Evolutionary conservation across 2,888 invertebrate species (phyloP).

Genomic region (Lithophane leautieri): DNA sequence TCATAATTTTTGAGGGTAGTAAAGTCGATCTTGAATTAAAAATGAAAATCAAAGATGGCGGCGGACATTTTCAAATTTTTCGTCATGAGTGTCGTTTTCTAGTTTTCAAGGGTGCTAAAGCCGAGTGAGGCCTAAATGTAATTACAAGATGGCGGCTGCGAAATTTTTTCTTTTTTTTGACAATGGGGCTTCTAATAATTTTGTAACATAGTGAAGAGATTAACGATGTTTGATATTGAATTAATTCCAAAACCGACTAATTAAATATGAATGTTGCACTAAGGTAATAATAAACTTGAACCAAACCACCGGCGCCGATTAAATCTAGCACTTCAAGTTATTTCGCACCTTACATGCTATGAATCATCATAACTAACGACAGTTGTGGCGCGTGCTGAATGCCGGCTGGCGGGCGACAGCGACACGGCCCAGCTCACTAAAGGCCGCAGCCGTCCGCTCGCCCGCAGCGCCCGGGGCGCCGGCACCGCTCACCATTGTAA

Average conservation of each 20-base stretch:
- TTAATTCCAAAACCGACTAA: neutral
- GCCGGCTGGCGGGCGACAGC: neutral
- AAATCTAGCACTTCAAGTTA: neutral
- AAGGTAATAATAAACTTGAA: neutral
- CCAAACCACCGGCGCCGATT: neutral
- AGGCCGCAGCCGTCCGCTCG: neutral
- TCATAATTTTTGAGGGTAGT: too few relatives aligned
- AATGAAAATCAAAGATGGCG: too few relatives aligned
- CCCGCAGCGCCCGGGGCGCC: slow-evolving; percentile 22
- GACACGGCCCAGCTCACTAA: neutral
- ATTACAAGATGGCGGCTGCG: too few relatives aligned
- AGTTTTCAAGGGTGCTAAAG: too few relatives aligned
- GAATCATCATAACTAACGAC: neutral
- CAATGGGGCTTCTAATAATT: neutral
- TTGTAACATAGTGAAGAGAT: neutral
- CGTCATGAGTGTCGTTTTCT: too few relatives aligned
- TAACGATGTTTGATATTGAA: neutral
- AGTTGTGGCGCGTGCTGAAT: neutral
- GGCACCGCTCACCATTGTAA: slow-evolving; percentile 31
- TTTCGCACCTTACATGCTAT: neutral
- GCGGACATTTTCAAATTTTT: too few relatives aligned
- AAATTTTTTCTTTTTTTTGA: too few relatives aligned
- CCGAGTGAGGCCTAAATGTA: too few relatives aligned
- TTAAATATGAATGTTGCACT: neutral
- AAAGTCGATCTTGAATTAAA: too few relatives aligned